A percentile compares a stretch with the other conserved stretches of the same genome.
Evolutionary conservation across 1,140 invertebrate species (phyloP).

Genomic region (Diploscapter pachys): DNA sequence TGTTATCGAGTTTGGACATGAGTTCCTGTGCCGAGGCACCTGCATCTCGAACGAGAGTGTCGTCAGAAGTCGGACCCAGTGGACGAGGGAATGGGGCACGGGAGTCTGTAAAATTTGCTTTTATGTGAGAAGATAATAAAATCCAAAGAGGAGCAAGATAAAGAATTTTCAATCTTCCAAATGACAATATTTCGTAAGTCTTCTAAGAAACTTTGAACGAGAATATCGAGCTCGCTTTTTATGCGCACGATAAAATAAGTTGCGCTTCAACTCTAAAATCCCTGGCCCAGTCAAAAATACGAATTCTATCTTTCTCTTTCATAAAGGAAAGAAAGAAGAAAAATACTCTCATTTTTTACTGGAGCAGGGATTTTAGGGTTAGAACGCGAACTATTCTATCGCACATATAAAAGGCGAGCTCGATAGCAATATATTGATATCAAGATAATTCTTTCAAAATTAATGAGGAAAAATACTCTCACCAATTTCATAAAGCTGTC

Average conservation of each 20-base stretch:
- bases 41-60: constrained; percentile 34
- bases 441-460: neutral
- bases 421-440: neutral
- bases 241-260: neutral
- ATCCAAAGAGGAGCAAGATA: neutral
- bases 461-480: neutral
- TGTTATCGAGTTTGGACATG: constrained; percentile 35
- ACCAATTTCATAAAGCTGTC: constrained; percentile 37
- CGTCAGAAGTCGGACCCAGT: constrained; percentile 22
- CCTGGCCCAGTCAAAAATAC: neutral
- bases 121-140: neutral
- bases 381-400: no score
- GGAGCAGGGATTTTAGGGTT: no score
- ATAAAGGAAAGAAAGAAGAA: neutral
- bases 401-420: no score
- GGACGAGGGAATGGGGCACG: constrained; percentile 36
- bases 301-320: neutral
- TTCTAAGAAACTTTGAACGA: neutral
- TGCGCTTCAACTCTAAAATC: neutral
- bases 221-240: neutral
- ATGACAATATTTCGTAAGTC: neutral
- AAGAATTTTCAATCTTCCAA: neutral
- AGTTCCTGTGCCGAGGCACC: constrained; percentile 30
- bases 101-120: constrained; percentile 20
- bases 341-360: neutral